Evolutionary conservation across 2,113 vertebrate species (phyloP), one percentile per base, ranked within the genome.

Genomic region (Cyphomyrus discorhynchus): DNA sequence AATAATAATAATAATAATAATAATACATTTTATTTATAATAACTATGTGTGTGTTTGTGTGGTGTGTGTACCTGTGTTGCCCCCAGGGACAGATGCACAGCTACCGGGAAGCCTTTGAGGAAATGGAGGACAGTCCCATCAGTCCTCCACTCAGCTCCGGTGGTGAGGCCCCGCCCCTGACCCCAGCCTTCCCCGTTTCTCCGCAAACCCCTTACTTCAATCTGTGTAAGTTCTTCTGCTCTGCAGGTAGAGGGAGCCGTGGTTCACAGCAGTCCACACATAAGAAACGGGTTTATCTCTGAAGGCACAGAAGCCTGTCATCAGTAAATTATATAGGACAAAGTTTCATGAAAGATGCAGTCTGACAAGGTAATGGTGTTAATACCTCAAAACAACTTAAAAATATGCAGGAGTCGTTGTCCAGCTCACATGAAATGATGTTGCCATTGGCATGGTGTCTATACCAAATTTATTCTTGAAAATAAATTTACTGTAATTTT

Each of bases 71-170:
- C 52, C n/a, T 89, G 31, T 91, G 8, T 92, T 66, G 45, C 88
- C 35, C n/a, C 8, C 94, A 99, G 98, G 97, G 96, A 94, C 97
- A 98, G 91, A 97, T 99, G 93, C 98, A 99, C 94, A 99, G 98
- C 94, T 99, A 99, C 95, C 97, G 97, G 88, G 98, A 99, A 88
- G 98, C 98, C 88, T 99, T 99, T 0, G 98, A 99, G 92, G 98
- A 99, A 93, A 95, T 98, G 92, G 98, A 99, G 3, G 95, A 96
- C 88, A 94, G 95, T 21, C 95, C 96, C 0, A 92, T 94, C 91
- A 97, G 96, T 92, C 97, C 97, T 52, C 95, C 96, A 50, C 94
- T 97, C 89, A 90, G 94, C 92, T 90, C 92, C 93, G 97, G 97
- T 93, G 98, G 98, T 99, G 97, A 99, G 98, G 96, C 92, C 94